Base-by-base conservation (phyloP, 1,140 invertebrate species). In the Drosophila willistoni region DNA sequence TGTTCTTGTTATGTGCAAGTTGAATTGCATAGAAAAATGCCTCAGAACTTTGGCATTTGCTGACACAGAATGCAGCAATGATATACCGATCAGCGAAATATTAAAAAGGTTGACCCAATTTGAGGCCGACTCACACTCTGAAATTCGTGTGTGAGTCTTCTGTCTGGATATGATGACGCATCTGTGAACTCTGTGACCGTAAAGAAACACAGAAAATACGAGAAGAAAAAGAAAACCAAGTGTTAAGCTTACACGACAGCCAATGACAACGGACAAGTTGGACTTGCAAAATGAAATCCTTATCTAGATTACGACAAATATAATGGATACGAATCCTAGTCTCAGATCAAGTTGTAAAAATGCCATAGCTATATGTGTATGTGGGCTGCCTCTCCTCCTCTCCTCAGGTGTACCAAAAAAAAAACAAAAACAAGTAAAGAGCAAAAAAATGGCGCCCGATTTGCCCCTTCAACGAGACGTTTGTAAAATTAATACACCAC, bases 291-390 rank as follows among this genome's bases (percentile, higher is more conserved):
- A 59, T n/a, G 14, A 25, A 67, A 51, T 77, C 67, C 73, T 87
- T 87, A 87, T 87, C 83, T 89, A 87, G 83, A 87, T 87, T 84
- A 78, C 66, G 64, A 47, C 62, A 69, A 14, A 70, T 33, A 39
- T 39, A 62, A 42, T 47, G 6, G 12, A 44, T 17, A 47, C 44
- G 17, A 47, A 51, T 51, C 19, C 69, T 60, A 71, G 62, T 55
- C 67, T 75, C 75, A 87, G 83, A 87, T 87, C 83, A 87, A 87
- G 83, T 87, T 87, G 83, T 87, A 87, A 87, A 81, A 86, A 87
- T 87, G 79, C 71, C 71, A 66, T 41, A 79, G 64, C 71, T 81
- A 70, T 25, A 3, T 25, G 4, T 25, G 22, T 2, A 19, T 83
- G 81, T 73, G 81, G 44, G 64, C 33, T 61, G 62, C 22, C 73